Conservation (phyloP, 1,140 invertebrate species). For the Scaptomyza hsui region DNA sequence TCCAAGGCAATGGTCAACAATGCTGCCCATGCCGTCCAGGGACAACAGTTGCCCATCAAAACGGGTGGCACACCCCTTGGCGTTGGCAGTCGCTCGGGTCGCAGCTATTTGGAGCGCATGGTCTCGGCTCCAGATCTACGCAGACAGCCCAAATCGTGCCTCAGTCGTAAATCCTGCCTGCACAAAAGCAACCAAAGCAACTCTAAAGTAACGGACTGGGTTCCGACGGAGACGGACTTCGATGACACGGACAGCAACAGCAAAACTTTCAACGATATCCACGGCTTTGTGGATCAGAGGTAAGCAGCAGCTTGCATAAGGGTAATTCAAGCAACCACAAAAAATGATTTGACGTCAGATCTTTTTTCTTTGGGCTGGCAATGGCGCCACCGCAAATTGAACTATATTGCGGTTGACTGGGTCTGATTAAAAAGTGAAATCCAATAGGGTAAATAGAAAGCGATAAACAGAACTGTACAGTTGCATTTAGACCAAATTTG, state of each 20-base stretch:
- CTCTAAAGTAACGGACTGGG: constrained; percentile 25
- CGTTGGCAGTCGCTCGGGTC: constrained; percentile 67
- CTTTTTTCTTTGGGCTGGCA: constrained; percentile 1
- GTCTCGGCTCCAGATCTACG: constrained; percentile 68
- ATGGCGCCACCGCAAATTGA: constrained; percentile 55
- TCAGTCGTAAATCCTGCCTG: constrained; percentile 79
- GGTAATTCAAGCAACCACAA: constrained; percentile 33
- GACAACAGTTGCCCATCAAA: constrained; percentile 53
- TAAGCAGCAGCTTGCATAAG: constrained; percentile 60
- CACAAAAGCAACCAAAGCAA: constrained; percentile 52
- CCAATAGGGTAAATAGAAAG: constrained; percentile 28
- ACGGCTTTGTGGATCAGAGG: constrained; percentile 56
- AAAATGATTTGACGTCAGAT: constrained; percentile 50
- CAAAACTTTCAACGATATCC: constrained; percentile 4
- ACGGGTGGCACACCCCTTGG: constrained; percentile 58
- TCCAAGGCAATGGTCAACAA: constrained; percentile 83
- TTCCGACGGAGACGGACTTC: constrained; percentile 22
- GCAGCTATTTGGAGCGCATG: constrained; percentile 76
- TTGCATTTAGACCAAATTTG: constrained; percentile 28
- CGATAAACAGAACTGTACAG: not conserved
- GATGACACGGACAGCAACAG: constrained; percentile 46
- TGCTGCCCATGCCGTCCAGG: constrained; percentile 60
- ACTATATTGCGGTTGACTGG: constrained; percentile 56
- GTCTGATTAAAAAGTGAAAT: constrained; percentile 34
- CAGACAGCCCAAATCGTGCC: constrained; percentile 74